Conservation (phyloP, 2,113 vertebrate genomes). For the Bambusicola thoracicus region DNA sequence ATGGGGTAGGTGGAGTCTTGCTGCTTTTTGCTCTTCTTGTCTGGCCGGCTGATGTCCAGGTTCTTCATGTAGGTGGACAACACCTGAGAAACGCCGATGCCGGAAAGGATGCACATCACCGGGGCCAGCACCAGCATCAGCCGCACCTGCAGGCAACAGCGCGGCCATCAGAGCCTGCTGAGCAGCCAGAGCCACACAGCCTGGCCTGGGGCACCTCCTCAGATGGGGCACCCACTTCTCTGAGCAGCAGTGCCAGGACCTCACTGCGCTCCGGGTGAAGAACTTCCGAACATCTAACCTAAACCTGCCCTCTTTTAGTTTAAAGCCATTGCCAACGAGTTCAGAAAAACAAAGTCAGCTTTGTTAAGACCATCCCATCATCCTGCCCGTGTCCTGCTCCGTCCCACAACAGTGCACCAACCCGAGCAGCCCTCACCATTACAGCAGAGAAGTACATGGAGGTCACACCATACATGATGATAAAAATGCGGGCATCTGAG, state of each 20-base stretch:
- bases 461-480: constrained; percentile 99
- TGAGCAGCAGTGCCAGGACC: not conserved
- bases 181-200: not conserved
- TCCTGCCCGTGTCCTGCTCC: fast-evolving
- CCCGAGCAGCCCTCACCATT: constrained; percentile 84
- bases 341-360: not conserved
- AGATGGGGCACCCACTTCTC: no score
- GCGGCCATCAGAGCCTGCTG: not conserved
- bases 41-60: constrained; percentile 93
- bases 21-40: constrained; percentile 96
- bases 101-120: constrained; percentile 98
- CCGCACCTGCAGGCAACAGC: constrained; percentile 84
- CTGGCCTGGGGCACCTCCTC: no score
- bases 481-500: constrained; percentile 96
- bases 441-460: constrained; percentile 99
- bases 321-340: not conserved
- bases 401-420: not conserved
- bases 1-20: constrained; percentile 97
- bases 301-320: not conserved
- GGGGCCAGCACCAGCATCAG: constrained; percentile 97
- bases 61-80: constrained; percentile 99
- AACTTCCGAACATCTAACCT: not conserved
- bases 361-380: fast-evolving
- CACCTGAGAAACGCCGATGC: constrained; percentile 97
- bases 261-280: no score